phyloP scores from a whole-genome alignment of 53 echinoderm and acorn worm species.

The Henricia sp. region DNA sequence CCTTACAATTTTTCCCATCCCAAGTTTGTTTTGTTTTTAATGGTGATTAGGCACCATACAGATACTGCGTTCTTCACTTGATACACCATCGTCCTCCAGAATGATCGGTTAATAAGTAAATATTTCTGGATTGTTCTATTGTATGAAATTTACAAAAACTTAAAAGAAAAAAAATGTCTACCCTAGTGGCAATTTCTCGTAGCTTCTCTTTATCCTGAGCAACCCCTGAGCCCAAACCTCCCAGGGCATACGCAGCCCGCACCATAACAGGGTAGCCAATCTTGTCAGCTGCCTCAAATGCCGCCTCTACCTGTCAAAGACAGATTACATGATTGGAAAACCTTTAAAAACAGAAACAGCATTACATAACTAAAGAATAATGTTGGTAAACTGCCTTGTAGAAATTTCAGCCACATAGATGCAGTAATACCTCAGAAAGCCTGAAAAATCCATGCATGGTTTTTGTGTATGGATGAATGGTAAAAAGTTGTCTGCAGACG shows the following conservation, averaged over 20 bases:
- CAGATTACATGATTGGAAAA: neutral
- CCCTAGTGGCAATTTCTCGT: constrained; percentile 78
- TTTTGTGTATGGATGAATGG: too few relatives aligned
- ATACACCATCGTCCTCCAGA: too few relatives aligned
- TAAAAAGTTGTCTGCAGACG: too few relatives aligned
- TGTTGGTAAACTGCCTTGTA: neutral
- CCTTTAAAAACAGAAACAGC: neutral
- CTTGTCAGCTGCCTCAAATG: constrained; percentile 80
- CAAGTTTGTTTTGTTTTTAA: too few relatives aligned
- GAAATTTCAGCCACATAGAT: neutral
- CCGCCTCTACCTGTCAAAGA: constrained; percentile 71
- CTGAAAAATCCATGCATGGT: too few relatives aligned
- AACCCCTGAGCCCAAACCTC: constrained; percentile 95
- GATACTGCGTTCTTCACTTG: too few relatives aligned
- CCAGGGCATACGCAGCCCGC: constrained; percentile 93
- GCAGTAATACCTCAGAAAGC: too few relatives aligned
- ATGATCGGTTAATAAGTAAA: too few relatives aligned
- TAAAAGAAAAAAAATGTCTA: constrained; percentile 19
- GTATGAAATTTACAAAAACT: neutral
- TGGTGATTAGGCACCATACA: too few relatives aligned
- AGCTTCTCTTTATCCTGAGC: constrained; percentile 75
- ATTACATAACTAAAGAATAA: neutral
- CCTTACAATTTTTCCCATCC: too few relatives aligned
- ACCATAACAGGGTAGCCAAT: constrained; percentile 98
- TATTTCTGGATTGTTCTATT: too few relatives aligned